phyloP scores from a whole-genome alignment of 1,140 invertebrate species.

The Apocrypta bakeri region DNA sequence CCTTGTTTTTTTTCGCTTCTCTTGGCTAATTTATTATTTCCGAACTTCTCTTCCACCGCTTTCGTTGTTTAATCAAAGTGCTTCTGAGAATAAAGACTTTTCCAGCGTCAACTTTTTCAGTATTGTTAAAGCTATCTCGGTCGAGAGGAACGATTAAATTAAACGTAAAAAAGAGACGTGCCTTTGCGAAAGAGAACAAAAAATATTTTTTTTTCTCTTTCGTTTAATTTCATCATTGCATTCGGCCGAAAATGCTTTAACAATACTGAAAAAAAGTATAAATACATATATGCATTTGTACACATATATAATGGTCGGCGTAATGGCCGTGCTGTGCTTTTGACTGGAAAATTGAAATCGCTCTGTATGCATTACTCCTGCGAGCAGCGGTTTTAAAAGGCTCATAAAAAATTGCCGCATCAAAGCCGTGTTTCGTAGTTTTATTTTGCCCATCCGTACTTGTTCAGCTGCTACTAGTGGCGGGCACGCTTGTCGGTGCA shows the following conservation, averaged over 20 bases:
- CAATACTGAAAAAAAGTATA: not conserved
- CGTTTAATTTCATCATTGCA: too few relatives aligned
- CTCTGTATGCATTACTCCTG: conserved; percentile 45
- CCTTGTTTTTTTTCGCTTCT: not conserved
- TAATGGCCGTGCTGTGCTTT: conserved; percentile 37
- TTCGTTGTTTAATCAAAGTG: conserved; percentile 4
- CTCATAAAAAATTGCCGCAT: conserved; percentile 42
- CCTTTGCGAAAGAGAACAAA: too few relatives aligned
- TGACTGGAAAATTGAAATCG: conserved; percentile 50
- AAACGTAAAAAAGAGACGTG: not conserved
- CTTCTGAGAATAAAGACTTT: conserved; percentile 6
- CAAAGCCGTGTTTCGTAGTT: conserved; percentile 10
- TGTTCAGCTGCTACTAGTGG: not conserved
- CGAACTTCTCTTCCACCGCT: not conserved
- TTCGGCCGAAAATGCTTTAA: too few relatives aligned
- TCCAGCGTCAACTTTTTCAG: not conserved
- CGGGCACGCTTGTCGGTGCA: not conserved
- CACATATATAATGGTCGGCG: conserved; percentile 11
- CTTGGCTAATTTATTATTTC: conserved; percentile 35
- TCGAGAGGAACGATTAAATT: not conserved
- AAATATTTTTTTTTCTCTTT: too few relatives aligned
- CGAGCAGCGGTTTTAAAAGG: conserved; percentile 27
- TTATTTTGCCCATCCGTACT: conserved; percentile 19
- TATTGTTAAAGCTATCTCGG: conserved; percentile 25
- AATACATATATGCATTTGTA: not conserved